Evolutionary conservation across 2,888 invertebrate species (phyloP).

Genomic region (Drosophila kambysellisi): DNA sequence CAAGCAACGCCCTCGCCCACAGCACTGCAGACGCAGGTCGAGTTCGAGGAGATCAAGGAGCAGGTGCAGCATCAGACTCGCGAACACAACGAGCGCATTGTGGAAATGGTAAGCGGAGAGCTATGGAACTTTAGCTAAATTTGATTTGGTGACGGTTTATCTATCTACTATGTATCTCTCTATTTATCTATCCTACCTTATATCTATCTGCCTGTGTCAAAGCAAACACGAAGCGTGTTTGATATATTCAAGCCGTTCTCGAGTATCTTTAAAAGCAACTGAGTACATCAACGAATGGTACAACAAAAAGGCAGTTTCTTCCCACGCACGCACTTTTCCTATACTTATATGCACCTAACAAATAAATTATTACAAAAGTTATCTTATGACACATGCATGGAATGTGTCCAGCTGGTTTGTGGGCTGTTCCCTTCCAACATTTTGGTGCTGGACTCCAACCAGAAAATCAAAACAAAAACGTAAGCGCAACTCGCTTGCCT

Average conservation of each 20-base stretch:
- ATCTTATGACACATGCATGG: constrained; percentile 43
- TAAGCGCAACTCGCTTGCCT: constrained; percentile 59
- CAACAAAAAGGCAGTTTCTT: constrained; percentile 34
- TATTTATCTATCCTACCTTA: constrained; percentile 30
- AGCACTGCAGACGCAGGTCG: constrained; percentile 62
- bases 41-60: constrained; percentile 80
- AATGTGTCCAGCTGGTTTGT: constrained; percentile 43
- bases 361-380: constrained; percentile 6
- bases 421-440: constrained; percentile 23
- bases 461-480: constrained; percentile 38
- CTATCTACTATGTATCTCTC: constrained; percentile 11
- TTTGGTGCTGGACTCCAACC: constrained; percentile 49
- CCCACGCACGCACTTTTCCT: constrained; percentile 11
- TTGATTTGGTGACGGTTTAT: constrained; percentile 17
- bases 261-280: constrained; percentile 79
- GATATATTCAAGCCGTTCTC: constrained; percentile 82
- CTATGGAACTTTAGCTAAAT: neutral
- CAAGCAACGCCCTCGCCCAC: constrained; percentile 63
- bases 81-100: constrained; percentile 84
- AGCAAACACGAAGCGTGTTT: constrained; percentile 82
- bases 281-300: constrained; percentile 43
- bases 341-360: neutral
- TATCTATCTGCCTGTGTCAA: constrained; percentile 34
- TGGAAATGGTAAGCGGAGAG: constrained; percentile 83
- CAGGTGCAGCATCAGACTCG: constrained; percentile 81